Percentiles rank a stretch among this genome's conserved stretches.
Evolutionary conservation across 2,888 invertebrate genomes (phyloP).

Genomic region (Callimorpha dominula): DNA sequence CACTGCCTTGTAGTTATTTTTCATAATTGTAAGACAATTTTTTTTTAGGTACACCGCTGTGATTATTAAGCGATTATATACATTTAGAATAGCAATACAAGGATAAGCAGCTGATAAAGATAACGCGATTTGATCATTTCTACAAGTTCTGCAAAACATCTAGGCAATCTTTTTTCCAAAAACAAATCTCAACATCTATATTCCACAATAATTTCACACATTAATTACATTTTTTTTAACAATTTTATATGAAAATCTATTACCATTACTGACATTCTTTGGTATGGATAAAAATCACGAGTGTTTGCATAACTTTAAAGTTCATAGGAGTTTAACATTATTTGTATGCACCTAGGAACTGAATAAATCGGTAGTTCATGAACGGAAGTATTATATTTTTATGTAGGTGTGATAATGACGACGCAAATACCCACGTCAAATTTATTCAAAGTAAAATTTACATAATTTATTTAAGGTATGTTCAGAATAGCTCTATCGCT

Average conservation of each 20-base stretch:
- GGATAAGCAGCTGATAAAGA: not conserved
- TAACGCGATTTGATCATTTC: not conserved
- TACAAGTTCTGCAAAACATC: not conserved
- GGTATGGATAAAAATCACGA: not conserved
- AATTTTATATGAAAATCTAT: too few species aligned
- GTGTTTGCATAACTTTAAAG: not conserved
- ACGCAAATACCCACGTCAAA: constrained; percentile 36
- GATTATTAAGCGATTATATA: not conserved
- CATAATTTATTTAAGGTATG: constrained; percentile 41
- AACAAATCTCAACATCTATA: not conserved
- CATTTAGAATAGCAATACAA: not conserved
- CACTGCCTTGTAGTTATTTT: not conserved
- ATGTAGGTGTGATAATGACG: constrained; percentile 29
- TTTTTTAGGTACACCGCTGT: not conserved
- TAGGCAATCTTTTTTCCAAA: not conserved
- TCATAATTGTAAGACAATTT: not conserved
- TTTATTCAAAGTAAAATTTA: constrained; percentile 34
- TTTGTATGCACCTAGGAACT: constrained; percentile 21
- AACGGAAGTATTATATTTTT: constrained; percentile 44
- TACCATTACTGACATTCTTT: not conserved
- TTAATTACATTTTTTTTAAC: too few species aligned
- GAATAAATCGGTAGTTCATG: constrained; percentile 34
- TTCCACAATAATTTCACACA: not conserved
- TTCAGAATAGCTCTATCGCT: constrained; percentile 2
- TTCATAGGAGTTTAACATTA: not conserved